Base-by-base conservation (phyloP, 1,140 invertebrate genomes). In the Drosophila fuyamai region DNA sequence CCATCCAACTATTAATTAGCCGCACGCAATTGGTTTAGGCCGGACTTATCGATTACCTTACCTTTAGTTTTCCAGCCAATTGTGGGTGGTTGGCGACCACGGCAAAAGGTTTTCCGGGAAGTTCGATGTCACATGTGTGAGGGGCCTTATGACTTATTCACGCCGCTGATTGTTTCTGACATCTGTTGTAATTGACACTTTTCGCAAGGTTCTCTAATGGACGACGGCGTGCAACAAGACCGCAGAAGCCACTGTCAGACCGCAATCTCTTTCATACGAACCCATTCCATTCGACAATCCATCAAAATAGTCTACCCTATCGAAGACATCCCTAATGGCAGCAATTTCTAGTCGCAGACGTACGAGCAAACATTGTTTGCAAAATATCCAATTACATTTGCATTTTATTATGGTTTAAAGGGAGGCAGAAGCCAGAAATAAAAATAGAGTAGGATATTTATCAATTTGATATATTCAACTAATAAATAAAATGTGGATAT, bases 151-250 rank as follows among this genome's bases (percentile, higher is more conserved):
- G 79, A 86, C 76, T 86, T 86, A 86, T 86, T 86, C 59, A 86
- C 73, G 66, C 56, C 67, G 59, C 81, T 88, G 79, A 88, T 89
- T 89, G 83, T 60, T 56, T 83, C 58, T 88, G 83, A 89, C 83
- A 89, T 83, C 76, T 74, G 67, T 58, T 76, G 79, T 72, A 88
- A 89, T 71, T 88, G 83, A 89, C 84, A 88, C 84, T 79, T 88
- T 88, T 86, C 66, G 79, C 75, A 86, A 76, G 75, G 58, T 55
- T n/a, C 43, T 43, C 62, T 76, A 76, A 76, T 76, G 73, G 73
- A 67, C 73, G 41, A 47, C 54, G 74, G 67, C 62, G 50, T 43
- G 46, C 76, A 44, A 57, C 38, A 61, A 62, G 59, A 56, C 72
- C 72, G 47, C 73, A 76, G 32, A 67, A 67, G 60, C 73, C 73